Evolutionary conservation across 2,113 vertebrate species (phyloP).

Genomic region (Lycocorax pyrrhopterus): DNA sequence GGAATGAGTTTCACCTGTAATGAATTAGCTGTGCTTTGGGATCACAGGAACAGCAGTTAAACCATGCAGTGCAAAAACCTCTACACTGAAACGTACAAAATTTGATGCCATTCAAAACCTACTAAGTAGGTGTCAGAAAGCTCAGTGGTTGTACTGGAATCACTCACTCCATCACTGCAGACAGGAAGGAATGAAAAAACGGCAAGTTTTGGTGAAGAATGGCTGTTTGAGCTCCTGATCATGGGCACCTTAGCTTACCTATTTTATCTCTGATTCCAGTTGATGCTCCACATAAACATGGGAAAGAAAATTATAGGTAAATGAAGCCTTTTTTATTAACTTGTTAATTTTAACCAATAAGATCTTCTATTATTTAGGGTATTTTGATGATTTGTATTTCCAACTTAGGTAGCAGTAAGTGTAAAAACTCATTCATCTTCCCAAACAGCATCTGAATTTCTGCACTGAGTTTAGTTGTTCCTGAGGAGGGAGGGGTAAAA

Average conservation of each 20-base stretch:
- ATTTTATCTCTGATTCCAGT: fast-evolving
- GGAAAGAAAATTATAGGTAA: background rate
- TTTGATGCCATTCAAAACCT: background rate
- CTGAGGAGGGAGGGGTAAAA: background rate
- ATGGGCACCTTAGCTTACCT: background rate
- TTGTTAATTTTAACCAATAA: background rate
- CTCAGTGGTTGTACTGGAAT: background rate
- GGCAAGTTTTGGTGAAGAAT: background rate
- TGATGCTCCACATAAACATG: background rate
- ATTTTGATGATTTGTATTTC: background rate
- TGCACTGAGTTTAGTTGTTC: background rate
- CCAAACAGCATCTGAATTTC: background rate
- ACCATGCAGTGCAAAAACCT: background rate
- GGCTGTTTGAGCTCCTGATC: background rate
- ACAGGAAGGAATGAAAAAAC: background rate
- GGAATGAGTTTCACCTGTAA: background rate
- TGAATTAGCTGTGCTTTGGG: background rate
- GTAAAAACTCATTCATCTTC: background rate
- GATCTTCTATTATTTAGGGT: background rate
- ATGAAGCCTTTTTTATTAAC: background rate
- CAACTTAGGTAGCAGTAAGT: background rate
- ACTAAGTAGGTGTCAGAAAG: background rate
- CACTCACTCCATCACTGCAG: background rate
- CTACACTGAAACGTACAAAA: background rate
- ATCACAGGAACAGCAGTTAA: background rate